Evolutionary conservation across 2,888 invertebrate genomes (phyloP).

Genomic region (Steromphala cineraria): DNA sequence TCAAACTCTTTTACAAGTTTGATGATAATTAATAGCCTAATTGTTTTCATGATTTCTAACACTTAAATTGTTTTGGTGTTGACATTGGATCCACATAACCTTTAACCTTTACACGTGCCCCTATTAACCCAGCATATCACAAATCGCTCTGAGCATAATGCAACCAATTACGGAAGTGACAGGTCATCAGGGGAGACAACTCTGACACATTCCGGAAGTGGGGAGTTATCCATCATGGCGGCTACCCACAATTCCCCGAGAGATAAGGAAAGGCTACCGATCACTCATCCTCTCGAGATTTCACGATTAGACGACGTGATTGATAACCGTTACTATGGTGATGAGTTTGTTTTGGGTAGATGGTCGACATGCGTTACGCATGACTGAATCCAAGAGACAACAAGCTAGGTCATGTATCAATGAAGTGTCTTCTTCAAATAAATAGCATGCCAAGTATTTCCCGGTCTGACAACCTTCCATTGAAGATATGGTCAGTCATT

Average conservation of each 20-base stretch:
- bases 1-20: too few relatives aligned
- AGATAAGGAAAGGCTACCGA: not conserved
- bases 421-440: not conserved
- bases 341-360: not conserved
- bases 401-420: not conserved
- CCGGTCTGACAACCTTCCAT: too few relatives aligned
- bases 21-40: too few relatives aligned
- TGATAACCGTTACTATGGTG: slow-evolving; percentile 2
- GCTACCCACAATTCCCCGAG: not conserved
- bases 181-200: not conserved
- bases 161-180: not conserved
- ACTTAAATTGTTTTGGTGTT: too few relatives aligned
- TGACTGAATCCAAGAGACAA: not conserved
- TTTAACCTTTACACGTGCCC: too few relatives aligned
- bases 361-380: not conserved
- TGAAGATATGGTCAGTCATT: too few relatives aligned
- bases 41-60: too few relatives aligned
- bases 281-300: not conserved
- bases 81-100: too few relatives aligned
- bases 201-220: slow-evolving; percentile 10
- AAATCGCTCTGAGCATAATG: too few relatives aligned
- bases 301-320: not conserved
- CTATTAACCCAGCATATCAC: too few relatives aligned
- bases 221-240: not conserved
- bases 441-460: not conserved